Evolutionary conservation across 2,797 vertebrate genomes (phyloP).

Genomic region (Acipenser transmontanus): DNA sequence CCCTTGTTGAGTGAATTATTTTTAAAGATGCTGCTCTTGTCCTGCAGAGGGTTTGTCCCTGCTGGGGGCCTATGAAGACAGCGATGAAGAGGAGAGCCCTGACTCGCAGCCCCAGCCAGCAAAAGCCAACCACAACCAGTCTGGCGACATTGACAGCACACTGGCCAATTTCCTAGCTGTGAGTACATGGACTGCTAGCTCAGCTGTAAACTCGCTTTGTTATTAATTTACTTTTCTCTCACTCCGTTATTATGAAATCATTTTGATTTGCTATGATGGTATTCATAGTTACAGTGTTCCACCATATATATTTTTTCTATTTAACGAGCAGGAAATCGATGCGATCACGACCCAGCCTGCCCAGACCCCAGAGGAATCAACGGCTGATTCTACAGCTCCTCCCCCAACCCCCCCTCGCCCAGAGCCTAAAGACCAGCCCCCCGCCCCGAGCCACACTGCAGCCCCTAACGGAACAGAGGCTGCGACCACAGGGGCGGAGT

Average conservation of each 20-base stretch:
- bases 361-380: conserved; percentile 49
- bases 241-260: neutral
- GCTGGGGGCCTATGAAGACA: conserved; percentile 92
- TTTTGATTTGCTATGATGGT: neutral
- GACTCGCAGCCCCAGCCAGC: conserved; percentile 27
- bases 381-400: conserved; percentile 36
- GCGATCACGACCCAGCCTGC: conserved; percentile 89
- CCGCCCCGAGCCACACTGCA: conserved; percentile 26
- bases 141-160: conserved; percentile 89
- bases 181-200: conserved; percentile 38
- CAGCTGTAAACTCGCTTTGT: neutral
- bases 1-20: neutral
- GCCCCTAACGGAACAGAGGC: conserved; percentile 49
- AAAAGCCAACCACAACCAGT: conserved; percentile 64
- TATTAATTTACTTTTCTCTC: neutral
- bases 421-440: conserved; percentile 59
- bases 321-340: conserved; percentile 78
- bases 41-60: conserved; percentile 81
- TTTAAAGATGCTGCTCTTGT: neutral
- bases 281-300: neutral
- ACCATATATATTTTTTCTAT: too few relatives aligned
- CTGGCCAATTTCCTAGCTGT: conserved; percentile 94
- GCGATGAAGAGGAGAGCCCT: conserved; percentile 83
- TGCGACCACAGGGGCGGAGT: conserved; percentile 39
- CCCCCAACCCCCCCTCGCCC: conserved; percentile 72